phyloP scores from a whole-genome alignment of 2,797 vertebrate species.

The Jordanella pulchra region DNA sequence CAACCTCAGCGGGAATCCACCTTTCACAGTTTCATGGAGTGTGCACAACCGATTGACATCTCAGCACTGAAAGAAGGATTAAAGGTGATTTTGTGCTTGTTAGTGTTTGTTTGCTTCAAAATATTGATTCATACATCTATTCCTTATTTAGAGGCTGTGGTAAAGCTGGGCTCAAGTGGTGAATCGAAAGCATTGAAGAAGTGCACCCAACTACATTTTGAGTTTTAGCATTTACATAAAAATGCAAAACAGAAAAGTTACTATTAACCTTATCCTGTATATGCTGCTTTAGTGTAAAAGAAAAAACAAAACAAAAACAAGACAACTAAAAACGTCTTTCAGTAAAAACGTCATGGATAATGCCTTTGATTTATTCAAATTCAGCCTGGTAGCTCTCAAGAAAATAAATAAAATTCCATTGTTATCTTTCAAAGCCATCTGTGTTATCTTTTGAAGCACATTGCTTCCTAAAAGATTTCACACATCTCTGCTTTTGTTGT shows the following conservation, averaged over 20 bases:
- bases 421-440: neutral
- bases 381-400: constrained; percentile 27
- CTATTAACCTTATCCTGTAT: neutral
- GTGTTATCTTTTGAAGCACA: neutral
- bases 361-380: constrained; percentile 36
- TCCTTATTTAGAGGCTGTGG: constrained; percentile 26
- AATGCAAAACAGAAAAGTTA: neutral
- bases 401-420: neutral
- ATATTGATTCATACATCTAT: constrained; percentile 51
- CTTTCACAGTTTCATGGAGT: constrained; percentile 45
- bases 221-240: neutral
- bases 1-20: constrained; percentile 46
- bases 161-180: constrained; percentile 29
- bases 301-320: constrained; percentile 10
- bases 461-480: constrained; percentile 40
- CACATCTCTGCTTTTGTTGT: constrained; percentile 17
- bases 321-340: neutral
- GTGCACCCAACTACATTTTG: neutral
- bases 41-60: constrained; percentile 55
- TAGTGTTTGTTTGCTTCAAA: constrained; percentile 45
- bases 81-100: constrained; percentile 61
- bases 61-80: constrained; percentile 54
- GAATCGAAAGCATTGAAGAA: constrained; percentile 21
- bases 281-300: neutral
- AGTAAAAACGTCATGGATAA: constrained; percentile 12